Evolutionary conservation across 2,888 invertebrate species (phyloP), one percentile per base, ranked within the genome.

Genomic region (Leptopilina syphax): DNA sequence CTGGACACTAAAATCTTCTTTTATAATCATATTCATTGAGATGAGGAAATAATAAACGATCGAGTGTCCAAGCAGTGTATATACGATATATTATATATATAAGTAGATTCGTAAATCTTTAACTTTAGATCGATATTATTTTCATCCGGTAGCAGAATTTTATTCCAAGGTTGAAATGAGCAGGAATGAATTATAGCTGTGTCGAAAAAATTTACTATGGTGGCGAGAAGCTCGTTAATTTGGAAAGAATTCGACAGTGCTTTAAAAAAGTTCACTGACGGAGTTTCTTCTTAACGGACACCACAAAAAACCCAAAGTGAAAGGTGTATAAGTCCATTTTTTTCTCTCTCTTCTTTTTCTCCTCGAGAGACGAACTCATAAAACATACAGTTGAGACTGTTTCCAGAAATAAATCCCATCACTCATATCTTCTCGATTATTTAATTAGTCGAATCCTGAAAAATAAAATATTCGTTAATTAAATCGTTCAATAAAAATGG

Each of bases 121-220:
- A 81, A 82, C 80, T 85, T 83, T 83, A 84, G 80, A 82, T 81
- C 79, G 79, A 83, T 83, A 82, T 85, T 84, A 83, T 85, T 85
- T 50, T 85, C 83, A 82, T 82, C 81, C 80, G 77, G 81, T 82
- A 80, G 83, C 83, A 50, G 50, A 6, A 44, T 70, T 13, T 57
- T 54, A 70, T 70, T 70, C 27, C 70, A 70, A 57, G 70, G 70
- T 54, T 24, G 50, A 47, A 50, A 70, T 24, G 7, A 70, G 70
- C 27, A 34, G 54, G 27, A 54, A 54, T 73, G 34, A 73, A 73
- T 73, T 73, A 73, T 73, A 34, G 27, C 73, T 54, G 70, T 27
- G 70, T 70, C 70, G 70, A 70, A 70, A 70, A 70, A 70, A 70
- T 70, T 70, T 70, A 54, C 27, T 70, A 70, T 70, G 54, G 54